A percentile compares a stretch with the other conserved stretches of the same genome.
phyloP scores from a whole-genome alignment of 2,888 invertebrate species.

The Therioaphis trifolii region DNA sequence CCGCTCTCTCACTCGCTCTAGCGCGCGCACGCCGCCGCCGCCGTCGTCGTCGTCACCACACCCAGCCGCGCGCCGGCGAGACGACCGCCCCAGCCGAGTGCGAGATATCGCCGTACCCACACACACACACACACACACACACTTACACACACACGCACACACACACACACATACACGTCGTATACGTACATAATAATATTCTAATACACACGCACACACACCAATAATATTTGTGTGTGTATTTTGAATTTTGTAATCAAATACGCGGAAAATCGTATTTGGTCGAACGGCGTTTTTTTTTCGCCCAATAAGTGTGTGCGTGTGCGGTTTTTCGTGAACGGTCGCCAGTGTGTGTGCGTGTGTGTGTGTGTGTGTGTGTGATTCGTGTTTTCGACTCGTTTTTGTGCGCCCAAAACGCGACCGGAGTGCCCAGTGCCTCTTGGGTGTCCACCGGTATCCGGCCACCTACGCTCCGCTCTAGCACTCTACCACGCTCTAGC shows the following conservation, averaged over 20 bases:
- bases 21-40: slow-evolving; percentile 68
- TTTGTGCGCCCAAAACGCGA: neutral
- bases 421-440: neutral
- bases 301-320: neutral
- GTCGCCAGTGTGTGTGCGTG: neutral
- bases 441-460: no score
- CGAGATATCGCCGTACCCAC: slow-evolving; percentile 57
- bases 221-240: neutral
- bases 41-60: slow-evolving; percentile 66
- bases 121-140: slow-evolving; percentile 35
- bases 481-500: neutral
- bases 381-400: slow-evolving; percentile 16
- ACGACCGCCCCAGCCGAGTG: slow-evolving; percentile 63
- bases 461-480: no score
- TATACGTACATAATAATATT: slow-evolving; percentile 25
- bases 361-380: neutral
- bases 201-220: slow-evolving; percentile 14
- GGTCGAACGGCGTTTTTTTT: no score
- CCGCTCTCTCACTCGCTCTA: slow-evolving; percentile 32
- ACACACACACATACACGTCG: neutral
- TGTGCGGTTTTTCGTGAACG: slow-evolving; percentile 39
- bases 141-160: slow-evolving; percentile 4
- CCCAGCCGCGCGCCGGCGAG: slow-evolving; percentile 64
- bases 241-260: neutral
- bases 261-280: no score